Evolutionary conservation across 1,140 invertebrate genomes (phyloP), one percentile per base, ranked within the genome.

Genomic region (Drosophila leontia): DNA sequence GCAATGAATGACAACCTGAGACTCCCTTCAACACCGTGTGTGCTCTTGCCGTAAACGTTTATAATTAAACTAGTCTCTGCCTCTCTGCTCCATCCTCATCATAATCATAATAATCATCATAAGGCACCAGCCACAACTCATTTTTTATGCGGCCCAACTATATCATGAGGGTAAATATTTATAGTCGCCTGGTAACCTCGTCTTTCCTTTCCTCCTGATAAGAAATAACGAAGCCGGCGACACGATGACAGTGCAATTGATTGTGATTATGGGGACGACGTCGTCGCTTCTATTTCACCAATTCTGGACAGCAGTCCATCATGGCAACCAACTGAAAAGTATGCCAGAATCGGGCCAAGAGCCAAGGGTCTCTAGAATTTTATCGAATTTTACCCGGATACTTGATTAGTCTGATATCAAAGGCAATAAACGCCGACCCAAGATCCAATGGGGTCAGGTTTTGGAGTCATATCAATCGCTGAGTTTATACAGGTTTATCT

Each of bases 391-490:
- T 50, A 65, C 78, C 70, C 60, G 53, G 63, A 47, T 64, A 35
- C 64, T 82, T 83, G 81, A 87, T 88, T 87, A 80, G 83, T 88
- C 83, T 88, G 84, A 88, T 87, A 87, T 88, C 80, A 87, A 87
- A 87, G 76, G 55, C 80, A 60, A 39, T 77, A 63, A 82, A 57
- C 56, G 63, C 75, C 83, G 83, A 63, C 51, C 17, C 37, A 32
- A 62, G 65, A 80, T 63, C 48, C 57, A 69, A 61, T n/a, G 50
- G 39, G 48, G 74, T 83, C 70, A 63, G 35, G 17, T 56, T 56
- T 35, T 39, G 39, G 26, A 45, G 41, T 37, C 68, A 44, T 68
- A 77, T 84, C 72, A 64, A 80, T 72, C 50, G 64, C 48, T 15
- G 8, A 45, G 41, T 44, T 60, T 62, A 47, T 57, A 59, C 57